Base-by-base conservation (phyloP, 2,888 invertebrate species). In the Thereva unica region DNA sequence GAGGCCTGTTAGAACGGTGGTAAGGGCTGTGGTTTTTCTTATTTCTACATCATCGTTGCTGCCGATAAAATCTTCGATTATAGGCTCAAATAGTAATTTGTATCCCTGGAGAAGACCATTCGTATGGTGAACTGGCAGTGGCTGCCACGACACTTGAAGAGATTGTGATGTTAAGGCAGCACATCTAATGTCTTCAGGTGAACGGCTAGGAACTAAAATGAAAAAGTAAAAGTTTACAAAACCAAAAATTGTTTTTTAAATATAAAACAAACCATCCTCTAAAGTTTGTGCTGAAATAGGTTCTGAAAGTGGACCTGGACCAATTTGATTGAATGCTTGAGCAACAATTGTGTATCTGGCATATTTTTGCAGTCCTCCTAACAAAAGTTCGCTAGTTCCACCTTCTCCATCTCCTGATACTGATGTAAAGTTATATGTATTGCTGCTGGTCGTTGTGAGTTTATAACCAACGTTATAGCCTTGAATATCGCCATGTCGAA, bases 31-130 rank as follows among this genome's bases (percentile, higher is more conserved):
- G 1, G 89, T 89, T 77, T 89, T 88, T 37, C 88, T 83, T 1
- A 84, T 84, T 73, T 85, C 85, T 56, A 85, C 83, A 71, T 85
- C 84, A 69, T 85, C 85, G 71, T 82, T 84, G 47, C 80, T 82
- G 57, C 75, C 76, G 37, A 76, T 73, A 49, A 82, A 78, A 68
- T 88, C 86, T 68, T 86, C 85, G 65, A 86, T 77, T 54, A 87
- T 85, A 40, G 85, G 87, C 78, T 86, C 90, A 76, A 87, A 89
- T 67, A 86, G 84, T 5, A 90, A 78, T 77, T 89, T 89, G 75
- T 90, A 90, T 4, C 92, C 92, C 77, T 90, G 89, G 67, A 92
- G 83, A 56, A 91, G 84, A 3, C 92, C 92, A 74, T 92, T 90
- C 67, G 88, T 86, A 68, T 90, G 87, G 71, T 86, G 85, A 42